phyloP scores from a whole-genome alignment of 2,888 invertebrate species.

The Acrocyrtus sp. region DNA sequence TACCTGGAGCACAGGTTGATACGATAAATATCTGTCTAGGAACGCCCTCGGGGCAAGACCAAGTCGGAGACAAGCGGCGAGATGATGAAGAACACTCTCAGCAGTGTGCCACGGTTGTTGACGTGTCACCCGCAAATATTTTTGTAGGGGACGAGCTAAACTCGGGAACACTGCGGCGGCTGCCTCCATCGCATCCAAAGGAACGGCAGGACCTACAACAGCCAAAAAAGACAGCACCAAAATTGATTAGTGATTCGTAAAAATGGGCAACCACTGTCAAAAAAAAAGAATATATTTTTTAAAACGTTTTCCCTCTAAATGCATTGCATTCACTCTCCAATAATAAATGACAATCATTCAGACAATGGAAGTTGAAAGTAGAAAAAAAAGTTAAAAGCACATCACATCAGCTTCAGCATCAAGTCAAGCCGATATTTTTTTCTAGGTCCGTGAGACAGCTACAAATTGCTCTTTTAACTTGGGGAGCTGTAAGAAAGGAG shows the following conservation, averaged over 20 bases:
- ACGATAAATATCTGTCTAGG: slow-evolving; percentile 89
- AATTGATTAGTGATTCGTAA: slow-evolving; percentile 13
- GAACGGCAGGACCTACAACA: slow-evolving; percentile 76
- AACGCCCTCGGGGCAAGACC: slow-evolving; percentile 96
- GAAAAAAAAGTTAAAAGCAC: no score
- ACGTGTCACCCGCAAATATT: slow-evolving; percentile 92
- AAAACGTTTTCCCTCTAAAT: neutral
- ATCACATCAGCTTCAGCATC: no score
- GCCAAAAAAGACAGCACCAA: slow-evolving; percentile 7
- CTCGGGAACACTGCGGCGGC: slow-evolving; percentile 98
- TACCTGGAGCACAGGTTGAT: slow-evolving; percentile 82
- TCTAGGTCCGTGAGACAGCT: slow-evolving; percentile 32
- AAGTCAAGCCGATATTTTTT: no score
- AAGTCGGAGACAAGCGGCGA: slow-evolving; percentile 91
- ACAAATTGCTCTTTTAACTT: slow-evolving; percentile 36
- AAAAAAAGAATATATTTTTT: neutral
- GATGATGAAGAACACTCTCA: slow-evolving; percentile 89
- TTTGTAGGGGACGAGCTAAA: slow-evolving; percentile 94
- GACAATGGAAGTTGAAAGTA: neutral
- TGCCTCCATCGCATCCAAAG: slow-evolving; percentile 94
- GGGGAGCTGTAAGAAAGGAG: neutral
- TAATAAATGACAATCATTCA: neutral
- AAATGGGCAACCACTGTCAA: neutral
- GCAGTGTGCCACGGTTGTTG: slow-evolving; percentile 97
- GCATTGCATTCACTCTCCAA: neutral